A percentile compares a stretch with the other conserved stretches of the same genome.
phyloP scores from a whole-genome alignment of 2,113 vertebrate species.

The Gobiocypris rarus region DNA sequence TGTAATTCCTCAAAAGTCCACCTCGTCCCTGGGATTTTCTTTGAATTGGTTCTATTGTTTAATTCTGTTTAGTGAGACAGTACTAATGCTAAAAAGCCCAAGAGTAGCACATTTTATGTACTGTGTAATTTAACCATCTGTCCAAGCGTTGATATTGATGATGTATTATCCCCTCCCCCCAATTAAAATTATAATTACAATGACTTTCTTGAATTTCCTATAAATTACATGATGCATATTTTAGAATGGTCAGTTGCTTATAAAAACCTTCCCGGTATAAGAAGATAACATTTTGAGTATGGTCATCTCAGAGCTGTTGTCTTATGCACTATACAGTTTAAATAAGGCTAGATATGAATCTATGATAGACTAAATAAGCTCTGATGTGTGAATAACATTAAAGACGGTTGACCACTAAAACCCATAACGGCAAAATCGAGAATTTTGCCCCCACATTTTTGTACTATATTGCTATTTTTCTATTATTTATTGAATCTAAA shows the following conservation, averaged over 20 bases:
- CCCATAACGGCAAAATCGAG: neutral
- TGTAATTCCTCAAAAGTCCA: constrained; percentile 23
- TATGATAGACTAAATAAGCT: neutral
- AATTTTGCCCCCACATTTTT: neutral
- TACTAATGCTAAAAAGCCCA: neutral
- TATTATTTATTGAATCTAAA: neutral
- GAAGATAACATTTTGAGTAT: neutral
- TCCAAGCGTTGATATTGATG: neutral
- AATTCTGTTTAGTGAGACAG: neutral
- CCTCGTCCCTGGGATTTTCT: neutral
- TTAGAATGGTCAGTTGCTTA: neutral
- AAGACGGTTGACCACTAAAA: neutral
- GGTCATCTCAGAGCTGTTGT: neutral
- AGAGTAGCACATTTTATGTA: neutral
- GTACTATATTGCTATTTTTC: neutral
- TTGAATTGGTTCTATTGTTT: neutral
- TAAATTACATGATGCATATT: neutral
- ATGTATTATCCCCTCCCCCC: neutral
- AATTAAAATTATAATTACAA: neutral
- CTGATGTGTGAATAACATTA: neutral
- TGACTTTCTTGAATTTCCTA: neutral
- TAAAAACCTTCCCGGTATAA: neutral
- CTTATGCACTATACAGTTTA: neutral
- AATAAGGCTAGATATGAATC: neutral
- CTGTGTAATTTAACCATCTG: neutral